Percentiles rank a stretch among this genome's conserved stretches.
These are phyloP conservation scores for Pseudocheirus occidentalis DNA, from an alignment of 2,797 vertebrate species.

Conservation along the genomic window DNA sequence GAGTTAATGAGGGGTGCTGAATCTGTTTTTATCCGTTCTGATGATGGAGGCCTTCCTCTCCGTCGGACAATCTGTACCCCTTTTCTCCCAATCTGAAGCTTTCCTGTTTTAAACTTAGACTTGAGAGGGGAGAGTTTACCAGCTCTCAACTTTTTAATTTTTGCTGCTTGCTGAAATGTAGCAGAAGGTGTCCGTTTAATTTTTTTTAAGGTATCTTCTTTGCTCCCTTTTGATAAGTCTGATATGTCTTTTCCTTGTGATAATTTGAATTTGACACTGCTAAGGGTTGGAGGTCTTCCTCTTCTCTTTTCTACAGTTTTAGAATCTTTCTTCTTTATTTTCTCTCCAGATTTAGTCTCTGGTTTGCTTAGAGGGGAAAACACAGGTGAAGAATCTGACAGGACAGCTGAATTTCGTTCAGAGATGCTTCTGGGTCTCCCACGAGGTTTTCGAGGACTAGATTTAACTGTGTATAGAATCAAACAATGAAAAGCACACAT, in stretches of 20 bases:
- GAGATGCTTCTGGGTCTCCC: constrained; percentile 93
- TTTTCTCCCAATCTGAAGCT: constrained; percentile 89
- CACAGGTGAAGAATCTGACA: constrained; percentile 86
- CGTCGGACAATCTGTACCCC: constrained; percentile 91
- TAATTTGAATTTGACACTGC: constrained; percentile 86
- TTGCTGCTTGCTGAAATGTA: constrained; percentile 91
- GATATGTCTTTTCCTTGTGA: constrained; percentile 86
- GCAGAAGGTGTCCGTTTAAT: constrained; percentile 89
- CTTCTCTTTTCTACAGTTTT: constrained; percentile 94
- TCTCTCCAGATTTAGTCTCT: constrained; percentile 90
- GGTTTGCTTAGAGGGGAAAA: constrained; percentile 87
- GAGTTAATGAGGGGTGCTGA: constrained; percentile 84
- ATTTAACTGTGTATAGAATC: constrained; percentile 84
- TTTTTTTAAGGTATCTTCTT: constrained; percentile 89
- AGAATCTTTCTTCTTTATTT: constrained; percentile 92
- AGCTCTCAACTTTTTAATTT: constrained; percentile 93
- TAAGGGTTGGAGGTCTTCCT: constrained; percentile 92
- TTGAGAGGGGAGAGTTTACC: constrained; percentile 94
- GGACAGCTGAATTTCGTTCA: constrained; percentile 88
- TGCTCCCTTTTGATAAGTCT: constrained; percentile 85
- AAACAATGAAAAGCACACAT: constrained; percentile 77
- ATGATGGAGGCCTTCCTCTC: constrained; percentile 94
- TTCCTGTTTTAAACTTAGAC: constrained; percentile 92
- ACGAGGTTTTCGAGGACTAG: constrained; percentile 93
- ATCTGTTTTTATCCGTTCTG: constrained; percentile 93